A percentile compares a stretch with the other conserved stretches of the same genome.
These are phyloP conservation scores for Drosophila greeni DNA, from an alignment of 2,888 invertebrate genomes.

Conservation along the genomic window DNA sequence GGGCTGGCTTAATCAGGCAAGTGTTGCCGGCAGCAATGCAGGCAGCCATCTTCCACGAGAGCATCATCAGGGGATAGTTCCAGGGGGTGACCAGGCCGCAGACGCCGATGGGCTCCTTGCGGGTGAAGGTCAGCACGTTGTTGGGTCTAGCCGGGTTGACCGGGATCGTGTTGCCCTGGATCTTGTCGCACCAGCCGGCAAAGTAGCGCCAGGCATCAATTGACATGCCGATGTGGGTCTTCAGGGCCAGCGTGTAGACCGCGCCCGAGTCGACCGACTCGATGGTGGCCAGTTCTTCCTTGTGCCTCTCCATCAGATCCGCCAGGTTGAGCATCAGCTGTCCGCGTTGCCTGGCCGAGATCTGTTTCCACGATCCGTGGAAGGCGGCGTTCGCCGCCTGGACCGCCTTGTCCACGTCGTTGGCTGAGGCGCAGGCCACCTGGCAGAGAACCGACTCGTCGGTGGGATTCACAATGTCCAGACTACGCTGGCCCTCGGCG, in stretches of 20 bases:
- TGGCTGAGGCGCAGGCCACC: constrained; percentile 85
- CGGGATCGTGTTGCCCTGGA: constrained; percentile 94
- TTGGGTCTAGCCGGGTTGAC: constrained; percentile 95
- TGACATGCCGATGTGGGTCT: constrained; percentile 98
- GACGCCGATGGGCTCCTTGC: constrained; percentile 94
- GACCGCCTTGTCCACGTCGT: constrained; percentile 93
- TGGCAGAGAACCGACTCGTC: constrained; percentile 89
- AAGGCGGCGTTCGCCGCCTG: constrained; percentile 92
- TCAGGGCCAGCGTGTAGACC: constrained; percentile 96
- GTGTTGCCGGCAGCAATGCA: constrained; percentile 98
- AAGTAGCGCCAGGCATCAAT: constrained; percentile 98
- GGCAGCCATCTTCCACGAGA: constrained; percentile 99
- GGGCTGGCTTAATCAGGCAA: constrained; percentile 96
- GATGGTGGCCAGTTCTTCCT: constrained; percentile 96
- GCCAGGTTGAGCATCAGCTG: constrained; percentile 91
- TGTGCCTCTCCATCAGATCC: constrained; percentile 95
- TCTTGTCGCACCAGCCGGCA: constrained; percentile 98
- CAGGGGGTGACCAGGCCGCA: constrained; percentile 96
- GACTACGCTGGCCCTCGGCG: constrained; percentile 83
- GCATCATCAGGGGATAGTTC: constrained; percentile 99
- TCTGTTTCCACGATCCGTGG: constrained; percentile 95
- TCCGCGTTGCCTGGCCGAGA: constrained; percentile 94
- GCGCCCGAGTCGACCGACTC: constrained; percentile 97
- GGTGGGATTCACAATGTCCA: constrained; percentile 89
- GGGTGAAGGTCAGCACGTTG: constrained; percentile 91